Base-by-base conservation (phyloP, 2,797 vertebrate species). In the Pipistrellus pygmaeus region DNA sequence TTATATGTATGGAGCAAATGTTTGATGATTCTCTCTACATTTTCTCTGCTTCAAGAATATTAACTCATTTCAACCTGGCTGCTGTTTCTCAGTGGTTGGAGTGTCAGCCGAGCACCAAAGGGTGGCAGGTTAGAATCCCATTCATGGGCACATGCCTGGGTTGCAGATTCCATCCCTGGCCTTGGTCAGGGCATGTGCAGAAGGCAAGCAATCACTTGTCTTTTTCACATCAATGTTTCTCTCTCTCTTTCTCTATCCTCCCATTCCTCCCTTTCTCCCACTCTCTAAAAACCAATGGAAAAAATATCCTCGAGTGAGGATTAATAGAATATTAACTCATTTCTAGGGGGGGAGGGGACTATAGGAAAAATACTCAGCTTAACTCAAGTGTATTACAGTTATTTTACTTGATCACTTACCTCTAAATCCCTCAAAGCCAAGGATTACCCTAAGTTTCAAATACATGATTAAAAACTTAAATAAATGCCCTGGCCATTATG, bases 361-460 rank as follows among this genome's bases (percentile, higher is more conserved):
- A 44, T 2, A 82, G 30, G 23, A 80, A 90, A 94, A 83, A 75
- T 53, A 83, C 11, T 32, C 88, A 57, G 64, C 35, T 85, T 93
- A 89, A 64, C 17, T 81, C 27, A 35, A 71, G 12, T 38, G 23
- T 81, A 38, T 87, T 62, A 55, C 44, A 64, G 11, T 92, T 44
- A 90, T 46, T 86, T 75, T 76, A 91, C 62, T 57, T 90, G 66
- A 66, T 69, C 30, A 88, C 27, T 95, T 85, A 93, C 62, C 90
- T 96, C 73, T 85, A 94, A 78, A 83, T 86, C 57, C 21, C 35
- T 23, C 46, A 85, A 32, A 88, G 35, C 14, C 27, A 85, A 10
- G 12, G 38, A 68, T 23, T 75, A 66, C 9, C 73, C 88, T 90
- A 92, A 69, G 23, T 46, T 68, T 85, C 83, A 82, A 82, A 71